phyloP scores from a whole-genome alignment of 2,113 vertebrate genomes.

The Xenopus laevis region DNA sequence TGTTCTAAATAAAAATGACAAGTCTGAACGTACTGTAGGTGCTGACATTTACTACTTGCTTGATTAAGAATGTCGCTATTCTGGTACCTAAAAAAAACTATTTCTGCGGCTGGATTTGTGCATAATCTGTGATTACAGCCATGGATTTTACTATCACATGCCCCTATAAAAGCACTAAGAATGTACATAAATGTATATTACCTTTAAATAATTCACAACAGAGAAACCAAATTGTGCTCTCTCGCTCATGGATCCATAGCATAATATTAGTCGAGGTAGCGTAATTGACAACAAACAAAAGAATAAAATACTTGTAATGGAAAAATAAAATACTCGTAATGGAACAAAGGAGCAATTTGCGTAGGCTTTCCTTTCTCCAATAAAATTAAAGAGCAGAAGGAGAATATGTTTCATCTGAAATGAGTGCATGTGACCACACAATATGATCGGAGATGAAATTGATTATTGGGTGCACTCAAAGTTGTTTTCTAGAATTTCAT shows the following conservation, averaged over 20 bases:
- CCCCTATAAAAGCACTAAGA: constrained; percentile 44
- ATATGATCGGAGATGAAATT: too few species aligned
- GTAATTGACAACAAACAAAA: constrained; percentile 30
- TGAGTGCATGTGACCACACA: too few species aligned
- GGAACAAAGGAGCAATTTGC: neutral
- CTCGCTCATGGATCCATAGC: constrained; percentile 13
- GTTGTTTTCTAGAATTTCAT: too few species aligned
- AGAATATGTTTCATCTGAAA: neutral
- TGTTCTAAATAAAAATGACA: constrained; percentile 54
- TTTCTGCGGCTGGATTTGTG: constrained; percentile 36
- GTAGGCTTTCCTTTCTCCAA: neutral
- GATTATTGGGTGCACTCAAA: too few species aligned
- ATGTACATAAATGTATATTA: constrained; percentile 45
- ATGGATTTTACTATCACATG: constrained; percentile 42
- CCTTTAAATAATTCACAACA: constrained; percentile 46
- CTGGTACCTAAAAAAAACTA: constrained; percentile 25
- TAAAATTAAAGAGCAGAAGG: neutral
- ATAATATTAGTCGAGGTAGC: constrained; percentile 33
- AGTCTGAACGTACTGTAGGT: constrained; percentile 38
- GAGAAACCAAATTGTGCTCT: constrained; percentile 26
- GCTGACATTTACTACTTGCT: constrained; percentile 42
- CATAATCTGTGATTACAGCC: constrained; percentile 40
- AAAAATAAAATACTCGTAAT: neutral
- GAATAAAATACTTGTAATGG: neutral
- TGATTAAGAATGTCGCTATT: constrained; percentile 38